Base-by-base conservation (phyloP, 1,140 invertebrate species). In the Ditylenchus dipsaci region DNA sequence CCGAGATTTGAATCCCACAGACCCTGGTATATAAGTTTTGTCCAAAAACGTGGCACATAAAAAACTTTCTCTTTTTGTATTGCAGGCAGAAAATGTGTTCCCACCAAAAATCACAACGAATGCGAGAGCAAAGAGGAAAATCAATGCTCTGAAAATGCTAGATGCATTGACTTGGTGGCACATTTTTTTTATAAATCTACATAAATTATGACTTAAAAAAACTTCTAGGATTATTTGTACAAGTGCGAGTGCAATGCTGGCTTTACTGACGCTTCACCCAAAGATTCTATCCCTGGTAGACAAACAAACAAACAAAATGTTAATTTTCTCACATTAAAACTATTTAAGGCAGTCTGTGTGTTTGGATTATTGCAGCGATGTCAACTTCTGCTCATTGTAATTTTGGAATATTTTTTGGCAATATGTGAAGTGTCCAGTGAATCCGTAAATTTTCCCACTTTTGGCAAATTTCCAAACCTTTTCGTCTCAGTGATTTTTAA, bases 351-450 rank as follows among this genome's bases (percentile, higher is more conserved):
- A 71, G 69, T 45, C 53, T 82, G 19, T 82, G 80, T 63, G 75
- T 75, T 23, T 83, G 38, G 80, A 82, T 71, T 82, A 78, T 71
- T 82, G 80, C 60, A 74, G 69, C 65, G 80, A 82, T 53, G 78
- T 82, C 29, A 74, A 79, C 75, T 78, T 78, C 75, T 78, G 76
- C 49, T 29, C 59, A 5, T 11, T 38, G 33, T 38, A 38, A 11
- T 3, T 11, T 38, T 5, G n/a, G n/a, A n/a, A n/a, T n/a, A n/a
- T n/a, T n/a, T n/a, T n/a, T n/a, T n/a, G n/a, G n/a, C n/a, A n/a
- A n/a, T n/a, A n/a, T n/a, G n/a, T n/a, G n/a, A n/a, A n/a, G n/a
- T n/a, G n/a, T n/a, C n/a, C n/a, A n/a, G n/a, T n/a, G n/a, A n/a
- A n/a, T n/a, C n/a, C n/a, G n/a, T n/a, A n/a, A n/a, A n/a, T n/a